Conservation (phyloP, 2,113 vertebrate species). For the Dendropsophus ebraccatus region DNA sequence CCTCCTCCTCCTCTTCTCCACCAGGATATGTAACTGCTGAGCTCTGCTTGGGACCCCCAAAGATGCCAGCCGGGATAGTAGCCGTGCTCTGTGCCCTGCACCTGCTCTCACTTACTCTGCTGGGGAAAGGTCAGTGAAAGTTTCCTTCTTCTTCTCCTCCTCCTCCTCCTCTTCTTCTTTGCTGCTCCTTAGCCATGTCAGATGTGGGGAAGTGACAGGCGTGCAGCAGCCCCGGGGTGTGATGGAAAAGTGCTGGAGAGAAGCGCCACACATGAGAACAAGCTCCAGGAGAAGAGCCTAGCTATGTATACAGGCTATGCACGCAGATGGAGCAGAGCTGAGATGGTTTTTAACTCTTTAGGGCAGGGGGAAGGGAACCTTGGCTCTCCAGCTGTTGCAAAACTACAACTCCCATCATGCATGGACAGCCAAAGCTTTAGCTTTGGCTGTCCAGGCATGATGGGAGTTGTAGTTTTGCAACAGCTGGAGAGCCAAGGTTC, state of each 20-base stretch:
- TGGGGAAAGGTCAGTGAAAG: conserved; percentile 52
- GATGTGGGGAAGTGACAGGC: conserved; percentile 39
- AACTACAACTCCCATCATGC: too few species aligned
- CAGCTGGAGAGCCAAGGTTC: too few species aligned
- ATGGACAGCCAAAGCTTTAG: too few species aligned
- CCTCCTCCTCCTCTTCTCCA: too few species aligned
- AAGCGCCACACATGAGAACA: neutral
- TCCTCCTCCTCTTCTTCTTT: neutral
- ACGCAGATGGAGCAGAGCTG: neutral
- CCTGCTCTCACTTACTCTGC: conserved; percentile 44
- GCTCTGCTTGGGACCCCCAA: conserved; percentile 37
- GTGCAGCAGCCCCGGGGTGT: conserved; percentile 10
- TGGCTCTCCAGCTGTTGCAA: too few species aligned
- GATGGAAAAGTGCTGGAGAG: conserved; percentile 9
- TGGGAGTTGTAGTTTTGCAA: too few species aligned
- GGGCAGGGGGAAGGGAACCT: too few species aligned
- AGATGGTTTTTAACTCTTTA: neutral
- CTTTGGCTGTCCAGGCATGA: too few species aligned
- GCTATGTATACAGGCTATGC: too few species aligned
- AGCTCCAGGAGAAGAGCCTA: too few species aligned
- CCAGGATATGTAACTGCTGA: conserved; percentile 36
- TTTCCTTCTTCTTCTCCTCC: conserved; percentile 9
- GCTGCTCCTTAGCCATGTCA: conserved; percentile 23
- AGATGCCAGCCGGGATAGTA: conserved; percentile 29
- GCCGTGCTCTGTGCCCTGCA: neutral